Percentiles rank a stretch among this genome's conserved stretches.
phyloP scores from a whole-genome alignment of 2,888 invertebrate genomes.

The Nemotelus pantherinus region DNA sequence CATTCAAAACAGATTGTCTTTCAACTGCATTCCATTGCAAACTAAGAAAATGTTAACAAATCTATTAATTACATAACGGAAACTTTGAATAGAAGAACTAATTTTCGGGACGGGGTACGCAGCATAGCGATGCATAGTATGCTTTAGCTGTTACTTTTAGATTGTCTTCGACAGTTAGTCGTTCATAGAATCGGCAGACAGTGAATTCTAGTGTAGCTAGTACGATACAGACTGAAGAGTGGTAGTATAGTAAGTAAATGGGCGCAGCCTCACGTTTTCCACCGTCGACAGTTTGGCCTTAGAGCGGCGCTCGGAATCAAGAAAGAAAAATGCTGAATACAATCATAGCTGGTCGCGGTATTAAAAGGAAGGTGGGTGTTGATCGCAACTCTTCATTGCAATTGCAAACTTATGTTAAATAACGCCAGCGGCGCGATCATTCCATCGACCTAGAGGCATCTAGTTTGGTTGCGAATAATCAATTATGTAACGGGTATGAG shows the following conservation, averaged over 20 bases:
- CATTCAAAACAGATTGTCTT: background rate
- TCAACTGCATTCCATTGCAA: background rate
- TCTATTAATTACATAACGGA: background rate
- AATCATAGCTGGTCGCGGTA: conserved; percentile 5
- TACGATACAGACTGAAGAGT: background rate
- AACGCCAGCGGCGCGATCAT: conserved; percentile 19
- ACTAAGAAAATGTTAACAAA: conserved; percentile 21
- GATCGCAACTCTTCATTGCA: conserved; percentile 31
- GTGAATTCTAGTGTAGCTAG: no score
- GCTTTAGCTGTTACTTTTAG: no score
- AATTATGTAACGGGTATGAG: conserved; percentile 31
- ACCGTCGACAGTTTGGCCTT: conserved; percentile 32
- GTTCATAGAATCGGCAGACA: no score
- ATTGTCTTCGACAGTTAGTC: no score
- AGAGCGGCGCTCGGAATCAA: background rate
- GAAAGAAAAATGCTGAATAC: background rate
- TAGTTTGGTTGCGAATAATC: conserved; percentile 26
- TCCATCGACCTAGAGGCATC: conserved; percentile 38
- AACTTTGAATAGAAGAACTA: background rate
- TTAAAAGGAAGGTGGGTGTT: conserved; percentile 29
- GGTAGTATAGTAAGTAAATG: conserved; percentile 24
- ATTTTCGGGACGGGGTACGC: conserved; percentile 1
- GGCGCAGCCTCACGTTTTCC: conserved; percentile 47
- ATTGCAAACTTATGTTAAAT: conserved; percentile 35
- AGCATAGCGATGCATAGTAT: background rate